These are phyloP conservation scores for Ceratina calcarata DNA, from an alignment of 1,140 invertebrate genomes.

Conservation along the genomic window DNA sequence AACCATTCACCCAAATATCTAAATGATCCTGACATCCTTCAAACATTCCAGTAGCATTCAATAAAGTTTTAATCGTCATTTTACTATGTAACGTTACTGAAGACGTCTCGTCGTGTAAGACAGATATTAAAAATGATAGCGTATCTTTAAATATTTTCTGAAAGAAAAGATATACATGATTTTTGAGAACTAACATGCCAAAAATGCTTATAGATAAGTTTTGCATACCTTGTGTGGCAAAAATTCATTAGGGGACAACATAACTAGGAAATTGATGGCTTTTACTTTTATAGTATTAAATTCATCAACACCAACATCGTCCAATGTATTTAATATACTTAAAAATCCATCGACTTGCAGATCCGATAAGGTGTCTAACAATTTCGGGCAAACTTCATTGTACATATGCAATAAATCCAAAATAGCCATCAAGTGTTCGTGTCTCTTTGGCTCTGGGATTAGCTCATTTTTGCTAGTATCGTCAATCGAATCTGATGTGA, in stretches of 20 bases:
- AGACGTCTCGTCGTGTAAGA: constrained; percentile 60
- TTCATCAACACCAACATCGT: constrained; percentile 62
- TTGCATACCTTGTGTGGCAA: constrained; percentile 78
- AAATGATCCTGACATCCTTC: constrained; percentile 83
- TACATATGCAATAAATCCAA: constrained; percentile 82
- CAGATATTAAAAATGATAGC: constrained; percentile 80
- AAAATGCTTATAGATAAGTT: constrained; percentile 7
- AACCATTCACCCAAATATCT: constrained; percentile 84
- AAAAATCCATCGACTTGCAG: constrained; percentile 70
- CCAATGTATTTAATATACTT: constrained; percentile 53
- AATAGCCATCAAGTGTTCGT: constrained; percentile 79
- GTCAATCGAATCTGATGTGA: constrained; percentile 57
- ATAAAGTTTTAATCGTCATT: constrained; percentile 79
- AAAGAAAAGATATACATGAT: constrained; percentile 24
- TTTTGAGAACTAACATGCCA: not conserved
- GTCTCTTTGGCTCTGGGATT: constrained; percentile 53
- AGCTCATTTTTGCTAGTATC: constrained; percentile 64
- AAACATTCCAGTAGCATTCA: constrained; percentile 84
- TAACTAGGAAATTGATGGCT: constrained; percentile 83
- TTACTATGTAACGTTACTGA: constrained; percentile 52
- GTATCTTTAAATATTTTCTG: constrained; percentile 82
- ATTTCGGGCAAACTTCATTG: constrained; percentile 80
- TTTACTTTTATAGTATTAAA: constrained; percentile 83
- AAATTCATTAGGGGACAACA: constrained; percentile 82
- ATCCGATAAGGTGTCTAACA: constrained; percentile 74